Evolutionary conservation across 2,113 vertebrate species (phyloP), one percentile per base, ranked within the genome.

Genomic region (Megaceryle maxima): DNA sequence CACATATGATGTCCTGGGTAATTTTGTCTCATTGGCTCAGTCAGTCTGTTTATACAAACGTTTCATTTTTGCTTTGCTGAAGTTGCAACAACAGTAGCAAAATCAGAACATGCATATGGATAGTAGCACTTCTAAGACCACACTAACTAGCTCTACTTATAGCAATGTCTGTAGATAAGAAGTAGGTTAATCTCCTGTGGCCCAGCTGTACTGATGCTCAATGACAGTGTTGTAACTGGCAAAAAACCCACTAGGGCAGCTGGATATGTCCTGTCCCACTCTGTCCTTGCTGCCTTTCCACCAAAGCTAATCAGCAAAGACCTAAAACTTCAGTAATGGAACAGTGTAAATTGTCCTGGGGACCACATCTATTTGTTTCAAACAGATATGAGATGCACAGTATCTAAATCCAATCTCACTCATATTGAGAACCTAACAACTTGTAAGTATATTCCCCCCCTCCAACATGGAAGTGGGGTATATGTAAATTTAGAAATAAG

Each of bases 111-210:
- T 20, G 46, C 28, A 6, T 6, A 33, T n/a, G 16, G 29, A 53
- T 0, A 43, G 22, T 0, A 51, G 8, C 3, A 0, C 5, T 18
- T 56, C 43, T 5, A 11, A 28, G 21, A 35, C 29, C 29, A 35
- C 14, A 10, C 6, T 57, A 33, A 33, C 0, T 1, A 82, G 35
- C 22, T 84, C n/a, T 59, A 13, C 31, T 72, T 51, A n/a, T 3
- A 68, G 48, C 21, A 29, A 24, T 19, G 5, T 0, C 31, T 11
- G 12, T 16, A 37, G 14, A 11, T 3, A 31, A 35, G 4, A 62
- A 69, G 22, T 5, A 22, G 8, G n/a, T 13, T 59, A 5, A n/a
- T n/a, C 25, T 39, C n/a, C 8, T 11, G 6, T 6, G 5, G 12
- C 16, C 31, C 50, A 73, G 25, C 19, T 53, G 22, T 16, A 67